These are phyloP conservation scores for Actenoides lindsayi DNA, from an alignment of 2,113 vertebrate species.

Conservation along the genomic window DNA sequence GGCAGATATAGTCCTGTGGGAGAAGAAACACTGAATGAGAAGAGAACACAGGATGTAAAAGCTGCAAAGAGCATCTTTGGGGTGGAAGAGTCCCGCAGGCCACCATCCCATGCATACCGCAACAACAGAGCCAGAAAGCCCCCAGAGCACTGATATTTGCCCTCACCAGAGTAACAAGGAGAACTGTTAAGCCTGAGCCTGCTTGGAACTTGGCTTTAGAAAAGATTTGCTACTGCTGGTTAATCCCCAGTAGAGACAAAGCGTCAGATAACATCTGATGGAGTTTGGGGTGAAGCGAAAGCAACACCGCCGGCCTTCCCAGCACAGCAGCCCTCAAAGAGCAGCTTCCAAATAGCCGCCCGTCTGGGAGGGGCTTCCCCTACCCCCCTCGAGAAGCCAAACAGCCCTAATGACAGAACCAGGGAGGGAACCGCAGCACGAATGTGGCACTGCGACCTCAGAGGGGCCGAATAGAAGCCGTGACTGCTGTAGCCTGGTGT, in stretches of 20 bases:
- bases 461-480: not conserved
- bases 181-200: not conserved
- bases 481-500: not conserved
- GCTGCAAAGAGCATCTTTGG: not conserved
- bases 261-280: not conserved
- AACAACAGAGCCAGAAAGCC: fast-evolving
- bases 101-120: fast-evolving
- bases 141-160: not conserved
- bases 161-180: not conserved
- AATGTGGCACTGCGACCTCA: not conserved
- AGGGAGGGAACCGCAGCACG: not conserved
- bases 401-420: not conserved
- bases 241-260: not conserved
- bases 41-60: not conserved
- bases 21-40: not conserved
- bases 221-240: not conserved
- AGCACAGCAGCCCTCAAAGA: not conserved
- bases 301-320: not conserved
- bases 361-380: not conserved
- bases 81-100: not conserved
- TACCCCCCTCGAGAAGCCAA: too few species aligned
- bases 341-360: fast-evolving
- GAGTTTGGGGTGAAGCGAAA: not conserved
- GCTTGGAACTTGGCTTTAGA: not conserved
- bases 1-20: constrained; percentile 92